Conservation (phyloP, 2,113 vertebrate species). For the Manacus vitellinus region DNA sequence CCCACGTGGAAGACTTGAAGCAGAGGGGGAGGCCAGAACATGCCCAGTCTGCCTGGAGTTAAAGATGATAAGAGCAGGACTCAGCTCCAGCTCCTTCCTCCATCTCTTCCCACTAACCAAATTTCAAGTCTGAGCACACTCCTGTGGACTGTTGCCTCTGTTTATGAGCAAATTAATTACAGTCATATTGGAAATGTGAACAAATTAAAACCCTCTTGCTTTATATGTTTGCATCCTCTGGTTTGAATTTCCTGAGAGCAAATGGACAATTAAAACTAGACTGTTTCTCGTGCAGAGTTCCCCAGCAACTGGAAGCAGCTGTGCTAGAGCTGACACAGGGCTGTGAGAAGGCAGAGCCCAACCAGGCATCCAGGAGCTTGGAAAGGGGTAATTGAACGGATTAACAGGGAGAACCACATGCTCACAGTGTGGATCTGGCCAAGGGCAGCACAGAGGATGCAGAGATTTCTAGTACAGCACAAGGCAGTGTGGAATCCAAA, state of each 20-base stretch:
- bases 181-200: background rate
- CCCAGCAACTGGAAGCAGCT: background rate
- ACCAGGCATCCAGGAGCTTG: background rate
- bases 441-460: background rate
- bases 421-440: background rate
- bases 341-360: background rate
- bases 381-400: background rate
- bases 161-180: background rate
- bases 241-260: constrained; percentile 3
- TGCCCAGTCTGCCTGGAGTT: background rate
- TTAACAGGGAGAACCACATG: background rate
- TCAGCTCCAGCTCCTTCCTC: background rate
- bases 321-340: fast-evolving
- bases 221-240: background rate
- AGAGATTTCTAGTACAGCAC: background rate
- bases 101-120: background rate
- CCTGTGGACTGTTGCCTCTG: background rate
- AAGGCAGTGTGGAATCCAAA: background rate
- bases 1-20: background rate
- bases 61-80: background rate
- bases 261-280: background rate
- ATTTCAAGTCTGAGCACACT: background rate
- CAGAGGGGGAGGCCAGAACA: background rate
- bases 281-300: background rate
- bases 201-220: background rate